These are phyloP conservation scores for Streptopelia turtur DNA, from an alignment of 2,797 vertebrate genomes.

Conservation along the genomic window DNA sequence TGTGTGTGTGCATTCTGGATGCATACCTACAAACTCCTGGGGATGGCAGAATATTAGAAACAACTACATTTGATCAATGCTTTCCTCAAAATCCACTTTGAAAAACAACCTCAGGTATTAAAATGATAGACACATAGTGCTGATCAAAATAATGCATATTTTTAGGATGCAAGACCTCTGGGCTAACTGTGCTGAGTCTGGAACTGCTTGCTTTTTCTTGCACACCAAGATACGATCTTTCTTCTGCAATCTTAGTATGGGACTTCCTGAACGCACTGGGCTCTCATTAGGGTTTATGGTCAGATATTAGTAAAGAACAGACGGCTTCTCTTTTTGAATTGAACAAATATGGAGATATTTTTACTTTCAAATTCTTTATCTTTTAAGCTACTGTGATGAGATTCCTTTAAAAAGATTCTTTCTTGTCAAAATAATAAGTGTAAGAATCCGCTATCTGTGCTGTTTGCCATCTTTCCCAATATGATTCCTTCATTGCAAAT, in stretches of 20 bases:
- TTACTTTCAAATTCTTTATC: not conserved
- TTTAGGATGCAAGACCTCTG: not conserved
- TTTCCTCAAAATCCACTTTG: slow-evolving; percentile 12
- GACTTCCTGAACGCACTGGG: not conserved
- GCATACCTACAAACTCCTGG: not conserved
- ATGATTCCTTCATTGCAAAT: not conserved
- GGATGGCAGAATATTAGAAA: not conserved
- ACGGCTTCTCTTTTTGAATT: not conserved
- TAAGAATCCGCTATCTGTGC: not conserved
- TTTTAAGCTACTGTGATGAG: not conserved
- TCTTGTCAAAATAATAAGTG: not conserved
- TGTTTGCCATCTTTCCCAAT: slow-evolving; percentile 19
- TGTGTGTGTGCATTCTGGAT: not conserved
- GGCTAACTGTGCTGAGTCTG: not conserved
- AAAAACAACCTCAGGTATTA: slow-evolving; percentile 1
- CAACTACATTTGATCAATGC: slow-evolving; percentile 21
- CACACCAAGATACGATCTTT: not conserved
- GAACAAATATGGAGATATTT: not conserved
- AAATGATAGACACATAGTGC: not conserved
- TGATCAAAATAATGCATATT: slow-evolving; percentile 19
- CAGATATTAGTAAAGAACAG: not conserved
- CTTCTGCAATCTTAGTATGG: not conserved
- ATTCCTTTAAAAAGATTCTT: not conserved
- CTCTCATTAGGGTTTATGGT: not conserved
- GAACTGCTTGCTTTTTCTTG: not conserved